Conservation (phyloP, 2,113 vertebrate species). For the Nesoenas mayeri region DNA sequence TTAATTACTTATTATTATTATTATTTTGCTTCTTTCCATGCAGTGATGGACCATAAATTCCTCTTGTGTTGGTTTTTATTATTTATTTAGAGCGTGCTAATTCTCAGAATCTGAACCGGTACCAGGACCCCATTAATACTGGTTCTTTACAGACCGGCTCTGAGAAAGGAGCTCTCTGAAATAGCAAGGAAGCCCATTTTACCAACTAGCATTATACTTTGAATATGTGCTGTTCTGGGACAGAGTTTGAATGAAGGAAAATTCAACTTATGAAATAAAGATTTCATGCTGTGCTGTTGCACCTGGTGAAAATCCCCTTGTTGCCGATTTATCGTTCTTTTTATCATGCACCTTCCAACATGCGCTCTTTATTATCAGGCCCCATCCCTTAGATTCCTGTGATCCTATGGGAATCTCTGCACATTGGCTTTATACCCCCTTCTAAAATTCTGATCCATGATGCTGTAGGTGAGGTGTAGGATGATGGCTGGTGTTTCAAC, state of each 20-base stretch:
- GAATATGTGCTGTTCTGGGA: background rate
- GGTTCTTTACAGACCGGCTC: background rate
- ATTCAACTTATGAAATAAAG: background rate
- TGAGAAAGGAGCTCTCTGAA: background rate
- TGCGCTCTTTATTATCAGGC: background rate
- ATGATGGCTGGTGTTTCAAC: slow-evolving; percentile 10
- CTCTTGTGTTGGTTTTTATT: background rate
- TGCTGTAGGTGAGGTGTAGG: slow-evolving; percentile 12
- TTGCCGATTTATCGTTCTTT: background rate
- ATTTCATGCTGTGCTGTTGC: background rate
- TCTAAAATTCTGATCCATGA: background rate
- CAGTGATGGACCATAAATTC: background rate
- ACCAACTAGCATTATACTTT: background rate
- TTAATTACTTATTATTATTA: background rate
- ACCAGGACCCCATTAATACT: background rate
- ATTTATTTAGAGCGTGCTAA: background rate
- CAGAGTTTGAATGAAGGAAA: background rate
- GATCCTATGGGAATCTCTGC: background rate
- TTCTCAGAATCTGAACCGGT: background rate
- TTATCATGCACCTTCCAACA: background rate
- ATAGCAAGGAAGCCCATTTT: background rate
- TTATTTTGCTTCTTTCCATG: background rate
- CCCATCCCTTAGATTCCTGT: background rate
- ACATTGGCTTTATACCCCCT: background rate
- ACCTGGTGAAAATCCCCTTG: background rate